A percentile compares a stretch with the other conserved stretches of the same genome.
phyloP scores from a whole-genome alignment of 2,113 vertebrate species.

The Aramus guarauna region DNA sequence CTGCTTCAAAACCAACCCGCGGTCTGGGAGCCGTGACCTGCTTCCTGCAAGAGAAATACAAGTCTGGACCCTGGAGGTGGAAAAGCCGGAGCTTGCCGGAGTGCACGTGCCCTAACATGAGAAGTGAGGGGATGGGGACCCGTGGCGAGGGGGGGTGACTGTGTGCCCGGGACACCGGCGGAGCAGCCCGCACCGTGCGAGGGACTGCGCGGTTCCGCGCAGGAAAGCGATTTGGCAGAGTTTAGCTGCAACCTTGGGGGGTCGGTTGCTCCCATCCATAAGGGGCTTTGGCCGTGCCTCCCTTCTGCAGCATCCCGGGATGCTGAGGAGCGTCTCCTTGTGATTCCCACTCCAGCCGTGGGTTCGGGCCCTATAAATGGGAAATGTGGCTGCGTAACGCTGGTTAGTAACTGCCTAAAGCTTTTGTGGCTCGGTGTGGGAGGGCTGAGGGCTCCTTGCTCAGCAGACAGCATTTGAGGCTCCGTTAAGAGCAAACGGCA shows the following conservation, averaged over 20 bases:
- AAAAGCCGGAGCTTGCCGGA: background rate
- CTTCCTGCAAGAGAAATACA: background rate
- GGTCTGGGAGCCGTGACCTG: accelerated
- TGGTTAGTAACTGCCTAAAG: background rate
- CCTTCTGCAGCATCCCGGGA: background rate
- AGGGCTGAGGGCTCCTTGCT: background rate
- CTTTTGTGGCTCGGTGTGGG: background rate
- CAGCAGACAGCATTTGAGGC: background rate
- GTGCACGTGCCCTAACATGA: accelerated
- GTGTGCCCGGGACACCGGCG: accelerated
- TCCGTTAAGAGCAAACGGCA: background rate
- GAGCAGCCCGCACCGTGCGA: accelerated
- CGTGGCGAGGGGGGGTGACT: accelerated
- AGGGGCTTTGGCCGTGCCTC: background rate
- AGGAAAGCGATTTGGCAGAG: background rate
- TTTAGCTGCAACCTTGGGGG: background rate
- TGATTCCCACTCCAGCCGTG: background rate
- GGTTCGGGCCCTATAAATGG: background rate
- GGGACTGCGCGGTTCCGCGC: accelerated
- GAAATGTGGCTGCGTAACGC: background rate
- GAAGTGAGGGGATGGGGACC: background rate
- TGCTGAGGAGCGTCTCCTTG: background rate
- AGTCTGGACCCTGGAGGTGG: background rate
- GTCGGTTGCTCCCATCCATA: accelerated
- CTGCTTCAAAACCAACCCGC: background rate